Conservation (phyloP, 2,797 vertebrate genomes). For the Platyrinchus mystaceus region DNA sequence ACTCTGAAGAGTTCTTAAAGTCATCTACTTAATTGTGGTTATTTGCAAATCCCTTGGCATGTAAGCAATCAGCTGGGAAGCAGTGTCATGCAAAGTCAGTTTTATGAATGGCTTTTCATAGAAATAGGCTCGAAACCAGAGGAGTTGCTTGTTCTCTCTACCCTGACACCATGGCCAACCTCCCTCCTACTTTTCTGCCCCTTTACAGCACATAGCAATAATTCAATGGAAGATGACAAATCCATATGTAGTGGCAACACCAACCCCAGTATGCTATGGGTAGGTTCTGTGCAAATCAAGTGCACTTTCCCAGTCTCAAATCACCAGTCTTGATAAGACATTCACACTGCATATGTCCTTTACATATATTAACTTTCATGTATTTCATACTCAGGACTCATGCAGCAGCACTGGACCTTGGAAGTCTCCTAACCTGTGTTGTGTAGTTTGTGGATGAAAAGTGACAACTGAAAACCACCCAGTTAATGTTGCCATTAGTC, state of each 20-base stretch:
- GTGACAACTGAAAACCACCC: not conserved
- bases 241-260: fast-evolving
- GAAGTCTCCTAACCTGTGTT: not conserved
- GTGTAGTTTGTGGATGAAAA: not conserved
- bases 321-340: not conserved
- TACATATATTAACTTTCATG: not conserved
- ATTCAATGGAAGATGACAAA: not conserved
- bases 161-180: not conserved
- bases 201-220: not conserved
- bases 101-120: not conserved
- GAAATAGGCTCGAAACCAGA: not conserved
- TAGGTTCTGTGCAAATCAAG: not conserved
- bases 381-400: not conserved
- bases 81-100: not conserved
- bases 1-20: not conserved
- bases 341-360: not conserved
- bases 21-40: not conserved
- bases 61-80: not conserved
- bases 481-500: not conserved
- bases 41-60: not conserved
- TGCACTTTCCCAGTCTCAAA: not conserved
- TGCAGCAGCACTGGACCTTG: not conserved
- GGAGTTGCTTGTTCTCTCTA: not conserved
- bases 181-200: not conserved
- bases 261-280: not conserved